Conservation (phyloP, 2,888 invertebrate species). For the Microplitis manilae region DNA sequence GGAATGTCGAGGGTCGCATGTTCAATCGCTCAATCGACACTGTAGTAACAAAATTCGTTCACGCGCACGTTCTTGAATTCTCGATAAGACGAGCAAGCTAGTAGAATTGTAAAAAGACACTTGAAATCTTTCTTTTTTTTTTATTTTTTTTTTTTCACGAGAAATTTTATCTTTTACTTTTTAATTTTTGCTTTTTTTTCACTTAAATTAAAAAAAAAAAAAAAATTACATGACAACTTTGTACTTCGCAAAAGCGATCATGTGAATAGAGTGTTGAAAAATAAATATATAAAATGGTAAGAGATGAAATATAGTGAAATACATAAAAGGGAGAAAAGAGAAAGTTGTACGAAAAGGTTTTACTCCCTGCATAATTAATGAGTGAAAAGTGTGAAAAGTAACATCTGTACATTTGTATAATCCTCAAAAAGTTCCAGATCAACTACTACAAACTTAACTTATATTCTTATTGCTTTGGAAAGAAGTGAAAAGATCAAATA, state of each 20-base stretch:
- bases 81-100: constrained; percentile 25
- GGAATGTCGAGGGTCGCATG: constrained; percentile 28
- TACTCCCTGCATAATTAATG: constrained; percentile 41
- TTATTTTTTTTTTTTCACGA: not conserved
- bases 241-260: not conserved
- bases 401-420: constrained; percentile 45
- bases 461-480: constrained; percentile 14
- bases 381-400: constrained; percentile 34
- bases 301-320: constrained; percentile 10
- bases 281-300: not conserved
- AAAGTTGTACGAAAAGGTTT: constrained; percentile 12
- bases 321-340: constrained; percentile 8
- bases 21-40: constrained; percentile 37
- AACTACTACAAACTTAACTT: constrained; percentile 10
- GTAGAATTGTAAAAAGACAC: constrained; percentile 4
- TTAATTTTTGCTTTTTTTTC: not conserved
- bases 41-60: constrained; percentile 30
- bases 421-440: constrained; percentile 26
- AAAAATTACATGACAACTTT: not conserved
- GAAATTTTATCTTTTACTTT: not conserved
- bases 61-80: constrained; percentile 42
- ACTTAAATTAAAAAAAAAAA: not conserved
- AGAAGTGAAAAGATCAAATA: constrained; percentile 5
- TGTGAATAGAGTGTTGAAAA: constrained; percentile 7
- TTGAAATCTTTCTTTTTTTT: not conserved